Evolutionary conservation across 2,113 vertebrate genomes (phyloP).

Genomic region (Mugil cephalus): DNA sequence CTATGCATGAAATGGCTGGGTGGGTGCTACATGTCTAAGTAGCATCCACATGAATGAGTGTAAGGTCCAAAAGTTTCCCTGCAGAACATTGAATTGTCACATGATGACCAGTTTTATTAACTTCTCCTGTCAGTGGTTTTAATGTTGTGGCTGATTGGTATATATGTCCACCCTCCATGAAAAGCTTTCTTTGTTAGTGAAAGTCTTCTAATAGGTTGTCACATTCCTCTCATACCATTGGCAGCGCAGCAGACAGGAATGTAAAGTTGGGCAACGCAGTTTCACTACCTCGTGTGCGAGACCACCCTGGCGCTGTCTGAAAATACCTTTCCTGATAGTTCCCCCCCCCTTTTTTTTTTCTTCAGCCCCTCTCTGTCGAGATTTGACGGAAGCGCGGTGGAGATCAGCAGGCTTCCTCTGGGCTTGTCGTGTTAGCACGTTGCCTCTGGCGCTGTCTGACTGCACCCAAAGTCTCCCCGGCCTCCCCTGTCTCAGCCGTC

Average conservation of each 20-base stretch:
- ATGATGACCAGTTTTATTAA: too few relatives aligned
- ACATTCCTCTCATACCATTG: neutral
- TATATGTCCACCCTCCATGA: neutral
- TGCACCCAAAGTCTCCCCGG: conserved; percentile 1
- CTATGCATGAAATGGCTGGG: too few relatives aligned
- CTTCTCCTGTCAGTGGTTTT: too few relatives aligned
- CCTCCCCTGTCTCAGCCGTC: neutral
- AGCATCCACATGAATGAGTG: too few relatives aligned
- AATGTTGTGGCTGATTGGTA: neutral
- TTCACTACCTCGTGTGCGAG: neutral
- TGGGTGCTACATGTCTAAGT: too few relatives aligned
- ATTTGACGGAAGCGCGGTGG: neutral
- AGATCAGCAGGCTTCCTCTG: neutral
- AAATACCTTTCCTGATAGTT: conserved; percentile 22
- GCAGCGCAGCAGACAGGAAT: neutral
- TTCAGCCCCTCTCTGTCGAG: conserved; percentile 2
- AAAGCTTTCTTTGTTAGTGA: neutral
- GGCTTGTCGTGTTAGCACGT: conserved; percentile 10
- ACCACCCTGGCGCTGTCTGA: conserved; percentile 14
- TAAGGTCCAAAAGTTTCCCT: too few relatives aligned
- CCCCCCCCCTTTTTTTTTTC: neutral
- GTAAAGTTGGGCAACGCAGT: neutral
- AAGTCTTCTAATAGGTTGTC: neutral
- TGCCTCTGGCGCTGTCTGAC: conserved; percentile 3
- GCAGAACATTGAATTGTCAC: too few relatives aligned